Evolutionary conservation across 2,797 vertebrate genomes (phyloP).

Genomic region (Halcyon chelicuti): DNA sequence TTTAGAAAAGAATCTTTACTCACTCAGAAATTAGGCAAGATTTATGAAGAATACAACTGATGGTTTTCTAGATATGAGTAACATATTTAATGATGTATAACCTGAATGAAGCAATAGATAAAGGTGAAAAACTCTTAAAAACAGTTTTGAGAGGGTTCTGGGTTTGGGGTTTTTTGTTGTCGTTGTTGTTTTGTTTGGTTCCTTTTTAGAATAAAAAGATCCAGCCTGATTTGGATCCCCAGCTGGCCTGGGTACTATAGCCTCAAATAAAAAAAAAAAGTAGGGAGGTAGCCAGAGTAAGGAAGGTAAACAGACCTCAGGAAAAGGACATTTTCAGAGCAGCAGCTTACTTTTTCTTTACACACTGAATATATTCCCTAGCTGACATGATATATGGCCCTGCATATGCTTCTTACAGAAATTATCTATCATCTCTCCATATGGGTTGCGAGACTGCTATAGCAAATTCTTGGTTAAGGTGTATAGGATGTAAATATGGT

Average conservation of each 20-base stretch:
- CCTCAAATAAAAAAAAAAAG: neutral
- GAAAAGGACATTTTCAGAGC: neutral
- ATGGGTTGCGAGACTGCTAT: neutral
- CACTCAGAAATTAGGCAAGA: neutral
- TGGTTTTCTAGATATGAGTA: neutral
- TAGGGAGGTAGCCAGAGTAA: neutral
- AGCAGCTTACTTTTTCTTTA: neutral
- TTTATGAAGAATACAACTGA: neutral
- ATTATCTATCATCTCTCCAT: neutral
- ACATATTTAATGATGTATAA: neutral
- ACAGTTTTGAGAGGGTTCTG: neutral
- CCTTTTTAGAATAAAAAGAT: neutral
- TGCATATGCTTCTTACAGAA: neutral
- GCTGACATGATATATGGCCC: neutral
- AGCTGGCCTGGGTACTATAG: neutral
- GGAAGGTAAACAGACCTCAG: neutral
- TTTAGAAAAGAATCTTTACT: neutral
- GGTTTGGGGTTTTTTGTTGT: neutral
- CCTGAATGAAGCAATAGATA: neutral
- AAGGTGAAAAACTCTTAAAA: neutral
- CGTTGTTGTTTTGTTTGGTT: neutral
- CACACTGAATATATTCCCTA: neutral
- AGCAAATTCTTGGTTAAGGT: slow-evolving; percentile 1
- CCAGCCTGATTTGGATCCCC: neutral
- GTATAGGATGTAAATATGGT: neutral